Evolutionary conservation across 2,797 vertebrate species (phyloP).

Genomic region (Micropoecilia bifurca): DNA sequence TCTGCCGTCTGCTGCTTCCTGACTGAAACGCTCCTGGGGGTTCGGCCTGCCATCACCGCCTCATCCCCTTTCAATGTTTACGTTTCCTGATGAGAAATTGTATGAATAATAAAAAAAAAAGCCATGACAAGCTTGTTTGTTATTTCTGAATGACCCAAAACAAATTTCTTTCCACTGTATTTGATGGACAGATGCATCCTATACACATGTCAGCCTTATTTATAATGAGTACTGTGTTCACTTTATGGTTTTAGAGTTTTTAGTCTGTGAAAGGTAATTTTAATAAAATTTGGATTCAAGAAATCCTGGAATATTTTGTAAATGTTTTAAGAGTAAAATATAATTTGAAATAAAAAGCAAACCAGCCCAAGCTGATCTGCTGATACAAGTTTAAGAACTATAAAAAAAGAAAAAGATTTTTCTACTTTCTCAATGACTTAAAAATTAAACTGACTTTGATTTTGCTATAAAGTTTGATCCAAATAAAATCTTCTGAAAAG

Average conservation of each 20-base stretch:
- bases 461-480: not conserved
- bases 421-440: not conserved
- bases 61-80: constrained; percentile 3
- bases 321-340: not conserved
- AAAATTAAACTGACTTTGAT: not conserved
- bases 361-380: not conserved
- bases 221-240: not conserved
- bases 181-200: not conserved
- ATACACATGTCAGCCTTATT: not conserved
- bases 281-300: not conserved
- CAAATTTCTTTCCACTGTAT: not conserved
- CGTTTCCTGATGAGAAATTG: constrained; percentile 27
- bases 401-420: not conserved
- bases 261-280: not conserved
- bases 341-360: not conserved
- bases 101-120: not conserved
- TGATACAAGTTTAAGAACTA: not conserved
- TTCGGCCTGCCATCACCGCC: constrained; percentile 40
- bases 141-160: constrained; percentile 12
- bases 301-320: not conserved
- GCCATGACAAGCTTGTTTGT: not conserved
- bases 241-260: not conserved
- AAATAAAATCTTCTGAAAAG: not conserved
- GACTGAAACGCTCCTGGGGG: constrained; percentile 50
- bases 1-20: constrained; percentile 64